Evolutionary conservation across 1,140 invertebrate species (phyloP).

Genomic region (Musca vetustissima): DNA sequence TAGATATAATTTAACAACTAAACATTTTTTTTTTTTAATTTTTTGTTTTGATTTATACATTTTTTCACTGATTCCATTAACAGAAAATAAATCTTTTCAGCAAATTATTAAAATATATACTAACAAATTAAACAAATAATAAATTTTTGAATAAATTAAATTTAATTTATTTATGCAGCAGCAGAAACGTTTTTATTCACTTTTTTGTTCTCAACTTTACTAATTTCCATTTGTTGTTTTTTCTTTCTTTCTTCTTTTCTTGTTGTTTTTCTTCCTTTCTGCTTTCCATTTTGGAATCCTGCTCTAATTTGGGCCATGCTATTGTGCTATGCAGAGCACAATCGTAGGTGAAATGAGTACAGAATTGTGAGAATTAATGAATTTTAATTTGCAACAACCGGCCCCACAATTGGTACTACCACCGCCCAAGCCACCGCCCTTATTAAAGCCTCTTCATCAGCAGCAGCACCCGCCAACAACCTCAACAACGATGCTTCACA

Average conservation of each 20-base stretch:
- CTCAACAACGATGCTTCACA: neutral
- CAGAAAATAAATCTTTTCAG: no score
- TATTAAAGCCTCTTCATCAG: neutral
- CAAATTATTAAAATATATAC: no score
- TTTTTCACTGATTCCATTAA: no score
- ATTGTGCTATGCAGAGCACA: constrained; percentile 43
- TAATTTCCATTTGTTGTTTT: neutral
- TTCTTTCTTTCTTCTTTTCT: constrained; percentile 13
- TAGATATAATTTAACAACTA: no score
- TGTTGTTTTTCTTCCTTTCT: constrained; percentile 23
- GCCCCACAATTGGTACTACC: constrained; percentile 14
- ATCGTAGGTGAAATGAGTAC: constrained; percentile 57
- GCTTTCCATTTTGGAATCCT: no score
- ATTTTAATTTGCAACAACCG: constrained; percentile 54
- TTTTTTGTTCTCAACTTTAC: neutral
- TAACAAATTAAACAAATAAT: no score
- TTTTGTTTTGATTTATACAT: no score
- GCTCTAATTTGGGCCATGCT: constrained; percentile 21
- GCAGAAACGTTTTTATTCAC: no score
- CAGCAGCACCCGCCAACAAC: neutral
- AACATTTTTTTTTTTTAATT: no score
- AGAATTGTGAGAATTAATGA: constrained; percentile 56
- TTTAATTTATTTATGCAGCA: no score
- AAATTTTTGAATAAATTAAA: no score
- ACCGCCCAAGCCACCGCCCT: constrained; percentile 13